Base-by-base conservation (phyloP, 1,140 invertebrate genomes). In the Apis florea region DNA sequence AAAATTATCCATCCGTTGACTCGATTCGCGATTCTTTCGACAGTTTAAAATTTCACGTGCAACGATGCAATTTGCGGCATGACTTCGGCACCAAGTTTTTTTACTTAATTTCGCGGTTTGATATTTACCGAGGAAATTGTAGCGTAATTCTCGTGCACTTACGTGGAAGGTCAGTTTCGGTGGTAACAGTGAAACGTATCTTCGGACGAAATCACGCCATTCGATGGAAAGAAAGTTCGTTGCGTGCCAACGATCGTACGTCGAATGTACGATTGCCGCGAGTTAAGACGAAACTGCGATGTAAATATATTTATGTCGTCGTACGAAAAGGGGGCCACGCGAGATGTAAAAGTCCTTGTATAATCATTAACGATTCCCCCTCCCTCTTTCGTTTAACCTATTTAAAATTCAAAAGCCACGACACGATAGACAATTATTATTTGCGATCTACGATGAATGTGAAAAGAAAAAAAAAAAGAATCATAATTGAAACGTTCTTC, bases 281-380 rank as follows among this genome's bases (percentile, higher is more conserved):
- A 78, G 66, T 68, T 78, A 59, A 59, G 26, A 47, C 21, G 49
- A 67, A 78, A 61, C 70, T 61, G 40, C 66, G 8, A 26, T 69
- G 51, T 26, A 61, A 78, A 70, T 61, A 59, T 78, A 51, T 69
- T 69, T 51, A 51, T 26, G 56, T 13, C 53, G 6, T 31, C 76
- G 17, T 61, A 68, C 31, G 26, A 3, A 49, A 12, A 59, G 24
- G 6, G 54, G 24, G 26, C 19, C 31, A 67, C 15, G 51, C 13
- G n/a, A 21, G 15, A 47, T 47, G 15, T 31, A 17, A 47, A 56
- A 56, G 21, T 59, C 49, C n/a, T 10, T 24, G 21, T 72, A 12
- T 54, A n/a, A n/a, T n/a, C n/a, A n/a, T n/a, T n/a, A 40, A 40
- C 31, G 31, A 40, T 6, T 40, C 31, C 31, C 31, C 2, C 31